Evolutionary conservation across 2,888 invertebrate genomes (phyloP).

Genomic region (Chrysotoxum bicinctum): DNA sequence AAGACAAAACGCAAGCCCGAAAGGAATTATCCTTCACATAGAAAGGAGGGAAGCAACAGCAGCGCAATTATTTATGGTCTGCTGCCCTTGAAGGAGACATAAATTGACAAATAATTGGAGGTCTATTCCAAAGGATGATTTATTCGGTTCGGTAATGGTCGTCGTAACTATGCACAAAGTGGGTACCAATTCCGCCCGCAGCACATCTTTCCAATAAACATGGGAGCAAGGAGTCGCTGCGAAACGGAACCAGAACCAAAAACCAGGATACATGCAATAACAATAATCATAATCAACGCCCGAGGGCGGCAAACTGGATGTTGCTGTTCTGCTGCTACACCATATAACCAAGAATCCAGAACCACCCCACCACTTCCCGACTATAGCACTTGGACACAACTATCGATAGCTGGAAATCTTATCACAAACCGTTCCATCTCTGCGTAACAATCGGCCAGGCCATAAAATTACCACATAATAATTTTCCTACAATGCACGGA

Average conservation of each 20-base stretch:
- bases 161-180: constrained; percentile 73
- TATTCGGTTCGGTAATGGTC: constrained; percentile 74
- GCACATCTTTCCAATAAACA: constrained; percentile 51
- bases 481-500: constrained; percentile 68
- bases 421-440: constrained; percentile 61
- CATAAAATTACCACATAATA: constrained; percentile 78
- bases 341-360: constrained; percentile 23
- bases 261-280: constrained; percentile 74
- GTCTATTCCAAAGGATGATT: constrained; percentile 77
- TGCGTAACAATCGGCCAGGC: constrained; percentile 71
- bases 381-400: constrained; percentile 55
- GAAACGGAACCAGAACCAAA: constrained; percentile 61
- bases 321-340: background rate
- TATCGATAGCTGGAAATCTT: constrained; percentile 66
- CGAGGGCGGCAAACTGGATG: constrained; percentile 60
- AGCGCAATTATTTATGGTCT: constrained; percentile 77
- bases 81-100: constrained; percentile 78
- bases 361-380: constrained; percentile 44
- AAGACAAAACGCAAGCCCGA: constrained; percentile 63
- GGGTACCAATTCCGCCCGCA: constrained; percentile 62
- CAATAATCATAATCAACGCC: constrained; percentile 75
- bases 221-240: constrained; percentile 33
- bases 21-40: constrained; percentile 67
- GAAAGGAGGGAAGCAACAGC: constrained; percentile 24
- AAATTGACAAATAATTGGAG: constrained; percentile 79